Conservation (phyloP, 2,888 invertebrate genomes). For the Drosophila colorata region DNA sequence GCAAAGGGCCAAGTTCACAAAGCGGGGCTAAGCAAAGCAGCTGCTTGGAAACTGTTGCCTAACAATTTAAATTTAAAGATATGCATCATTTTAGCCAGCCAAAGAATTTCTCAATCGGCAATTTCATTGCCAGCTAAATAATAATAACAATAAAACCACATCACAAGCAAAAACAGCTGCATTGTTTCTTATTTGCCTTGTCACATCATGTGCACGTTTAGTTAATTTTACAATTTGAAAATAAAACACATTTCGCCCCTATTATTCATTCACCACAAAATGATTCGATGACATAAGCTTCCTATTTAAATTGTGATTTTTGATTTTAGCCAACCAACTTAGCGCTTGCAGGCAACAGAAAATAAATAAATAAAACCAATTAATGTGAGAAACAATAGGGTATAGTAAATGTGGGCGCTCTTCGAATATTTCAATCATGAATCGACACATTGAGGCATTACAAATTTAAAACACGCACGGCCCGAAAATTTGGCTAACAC, state of each 20-base stretch:
- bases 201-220: conserved; percentile 51
- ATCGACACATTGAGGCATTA: not conserved
- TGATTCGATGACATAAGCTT: conserved; percentile 65
- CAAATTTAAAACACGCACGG: not conserved
- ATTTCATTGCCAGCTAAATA: conserved; percentile 43
- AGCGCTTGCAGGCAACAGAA: not conserved
- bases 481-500: not conserved
- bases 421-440: conserved; percentile 1
- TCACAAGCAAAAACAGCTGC: conserved; percentile 52
- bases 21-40: not conserved
- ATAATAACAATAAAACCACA: conserved; percentile 3
- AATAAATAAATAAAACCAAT: not conserved
- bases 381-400: not conserved
- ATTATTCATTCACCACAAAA: conserved; percentile 41
- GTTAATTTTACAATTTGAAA: conserved; percentile 56
- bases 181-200: conserved; percentile 50
- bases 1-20: not conserved
- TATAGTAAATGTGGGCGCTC: not conserved
- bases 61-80: conserved; percentile 34
- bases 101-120: conserved; percentile 32
- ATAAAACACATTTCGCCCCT: conserved; percentile 50
- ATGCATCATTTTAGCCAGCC: conserved; percentile 34
- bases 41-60: not conserved
- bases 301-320: conserved; percentile 59
- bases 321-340: conserved; percentile 17